A percentile compares a stretch with the other conserved stretches of the same genome.
Conservation (phyloP, 2,113 vertebrate genomes). For the Colinus virginianus region DNA sequence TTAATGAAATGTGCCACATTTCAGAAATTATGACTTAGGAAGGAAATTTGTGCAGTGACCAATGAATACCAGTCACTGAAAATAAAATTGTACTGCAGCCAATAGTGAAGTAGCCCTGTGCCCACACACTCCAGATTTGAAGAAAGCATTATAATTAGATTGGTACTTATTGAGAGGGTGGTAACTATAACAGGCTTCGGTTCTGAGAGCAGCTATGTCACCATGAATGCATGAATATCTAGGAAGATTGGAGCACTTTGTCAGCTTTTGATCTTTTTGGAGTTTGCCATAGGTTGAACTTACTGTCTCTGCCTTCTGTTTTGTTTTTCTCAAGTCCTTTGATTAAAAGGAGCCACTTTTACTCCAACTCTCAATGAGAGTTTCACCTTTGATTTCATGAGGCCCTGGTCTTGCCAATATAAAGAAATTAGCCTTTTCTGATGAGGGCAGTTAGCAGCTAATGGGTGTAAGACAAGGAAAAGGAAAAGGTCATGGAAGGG, state of each 20-base stretch:
- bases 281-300: background rate
- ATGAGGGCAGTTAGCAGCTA: conserved; percentile 1
- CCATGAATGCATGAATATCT: background rate
- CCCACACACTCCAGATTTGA: background rate
- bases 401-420: background rate
- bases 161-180: background rate
- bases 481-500: background rate
- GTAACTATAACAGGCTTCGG: background rate
- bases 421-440: conserved; percentile 45
- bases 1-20: background rate
- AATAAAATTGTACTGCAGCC: background rate
- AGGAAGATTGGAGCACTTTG: background rate
- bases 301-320: background rate
- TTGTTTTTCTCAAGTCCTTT: conserved; percentile 19
- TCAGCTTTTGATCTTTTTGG: conserved; percentile 23
- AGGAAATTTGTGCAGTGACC: background rate
- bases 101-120: background rate
- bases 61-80: background rate
- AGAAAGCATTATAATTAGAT: background rate
- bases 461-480: conserved; percentile 16
- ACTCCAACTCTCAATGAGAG: background rate
- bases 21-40: background rate
- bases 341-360: background rate
- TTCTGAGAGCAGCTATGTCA: background rate
- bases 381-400: conserved; percentile 44